Conservation (phyloP, 2,888 invertebrate species). For the Eilema caniola region DNA sequence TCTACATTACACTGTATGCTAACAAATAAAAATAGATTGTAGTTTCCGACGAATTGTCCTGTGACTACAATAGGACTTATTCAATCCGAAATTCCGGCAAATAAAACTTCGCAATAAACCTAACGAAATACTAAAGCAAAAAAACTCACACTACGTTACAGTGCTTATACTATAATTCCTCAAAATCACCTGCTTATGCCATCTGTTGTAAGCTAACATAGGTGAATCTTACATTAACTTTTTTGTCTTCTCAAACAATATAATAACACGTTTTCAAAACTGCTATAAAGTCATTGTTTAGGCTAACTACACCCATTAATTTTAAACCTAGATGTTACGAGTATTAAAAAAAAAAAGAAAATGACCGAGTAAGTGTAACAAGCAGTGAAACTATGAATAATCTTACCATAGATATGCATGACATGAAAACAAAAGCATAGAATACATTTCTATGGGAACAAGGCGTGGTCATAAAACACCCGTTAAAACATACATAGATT, state of each 20-base stretch:
- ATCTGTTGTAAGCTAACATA: neutral
- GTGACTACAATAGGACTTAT: no score
- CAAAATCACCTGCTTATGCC: constrained; percentile 5
- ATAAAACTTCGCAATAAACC: neutral
- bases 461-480: constrained; percentile 52
- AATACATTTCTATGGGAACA: constrained; percentile 48
- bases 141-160: neutral
- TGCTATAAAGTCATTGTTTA: constrained; percentile 45
- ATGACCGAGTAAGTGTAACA: constrained; percentile 38
- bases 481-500: constrained; percentile 65
- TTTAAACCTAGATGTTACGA: constrained; percentile 32
- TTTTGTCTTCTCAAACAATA: constrained; percentile 16
- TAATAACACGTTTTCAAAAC: constrained; percentile 34
- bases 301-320: constrained; percentile 31
- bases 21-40: no score
- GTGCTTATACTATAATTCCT: neutral
- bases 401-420: constrained; percentile 45
- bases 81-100: no score
- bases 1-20: no score
- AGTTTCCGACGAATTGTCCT: no score
- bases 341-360: constrained; percentile 35
- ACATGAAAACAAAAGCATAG: constrained; percentile 42
- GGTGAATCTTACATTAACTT: neutral
- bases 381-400: constrained; percentile 50
- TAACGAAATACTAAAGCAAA: neutral